A percentile compares a stretch with the other conserved stretches of the same genome.
Conservation (phyloP, 2,113 vertebrate genomes). For the Pao palembangensis region DNA sequence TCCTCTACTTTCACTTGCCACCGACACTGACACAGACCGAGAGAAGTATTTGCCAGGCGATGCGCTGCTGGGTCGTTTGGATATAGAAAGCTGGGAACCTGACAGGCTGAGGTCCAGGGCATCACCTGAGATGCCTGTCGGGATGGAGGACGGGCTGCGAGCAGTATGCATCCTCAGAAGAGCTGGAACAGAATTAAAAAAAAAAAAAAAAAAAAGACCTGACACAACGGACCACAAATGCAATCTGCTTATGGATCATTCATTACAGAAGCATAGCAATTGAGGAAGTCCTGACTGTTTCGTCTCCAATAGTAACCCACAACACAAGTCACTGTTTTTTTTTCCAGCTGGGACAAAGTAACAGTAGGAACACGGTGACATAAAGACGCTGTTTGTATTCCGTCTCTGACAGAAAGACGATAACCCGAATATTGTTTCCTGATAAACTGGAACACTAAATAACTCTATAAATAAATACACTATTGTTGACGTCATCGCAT, state of each 20-base stretch:
- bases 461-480: too few species aligned
- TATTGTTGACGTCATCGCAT: too few species aligned
- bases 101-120: conserved; percentile 78
- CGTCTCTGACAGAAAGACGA: too few species aligned
- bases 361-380: background rate
- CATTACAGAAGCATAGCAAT: conserved; percentile 7
- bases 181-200: conserved; percentile 13
- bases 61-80: conserved; percentile 80
- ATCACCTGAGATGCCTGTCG: conserved; percentile 35
- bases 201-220: background rate
- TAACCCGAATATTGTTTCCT: too few species aligned
- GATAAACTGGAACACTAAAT: too few species aligned
- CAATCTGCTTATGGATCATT: background rate
- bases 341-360: background rate
- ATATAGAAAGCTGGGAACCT: conserved; percentile 76
- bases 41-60: conserved; percentile 72
- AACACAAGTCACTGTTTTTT: conserved; percentile 6
- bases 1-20: conserved; percentile 71
- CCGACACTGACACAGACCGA: conserved; percentile 77
- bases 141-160: conserved; percentile 71
- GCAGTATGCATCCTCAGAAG: conserved; percentile 79
- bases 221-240: background rate
- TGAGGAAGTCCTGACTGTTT: conserved; percentile 1
- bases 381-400: background rate
- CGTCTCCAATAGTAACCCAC: conserved; percentile 37